phyloP scores from a whole-genome alignment of 2,888 invertebrate genomes.

The Eupeodes latifasciatus region DNA sequence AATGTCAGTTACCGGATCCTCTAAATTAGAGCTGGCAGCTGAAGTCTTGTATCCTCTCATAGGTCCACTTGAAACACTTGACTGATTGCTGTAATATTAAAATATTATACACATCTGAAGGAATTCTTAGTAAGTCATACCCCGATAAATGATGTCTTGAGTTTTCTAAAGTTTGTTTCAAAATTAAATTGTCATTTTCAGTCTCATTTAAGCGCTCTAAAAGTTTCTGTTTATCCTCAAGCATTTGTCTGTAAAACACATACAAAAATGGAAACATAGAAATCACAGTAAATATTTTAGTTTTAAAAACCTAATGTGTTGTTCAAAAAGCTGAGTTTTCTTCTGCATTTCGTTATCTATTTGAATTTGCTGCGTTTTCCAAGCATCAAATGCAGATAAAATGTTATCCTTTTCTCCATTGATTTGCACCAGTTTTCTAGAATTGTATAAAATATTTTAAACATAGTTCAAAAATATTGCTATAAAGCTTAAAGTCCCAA shows the following conservation, averaged over 20 bases:
- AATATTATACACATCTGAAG: neutral
- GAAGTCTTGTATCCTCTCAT: constrained; percentile 19
- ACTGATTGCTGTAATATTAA: constrained; percentile 45
- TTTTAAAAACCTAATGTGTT: constrained; percentile 77
- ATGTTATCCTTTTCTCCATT: constrained; percentile 46
- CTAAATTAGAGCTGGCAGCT: neutral
- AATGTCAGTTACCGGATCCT: constrained; percentile 44
- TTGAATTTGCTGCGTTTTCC: constrained; percentile 81
- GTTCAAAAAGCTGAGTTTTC: constrained; percentile 78
- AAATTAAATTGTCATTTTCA: constrained; percentile 76
- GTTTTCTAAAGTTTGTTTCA: constrained; percentile 78
- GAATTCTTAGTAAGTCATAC: neutral
- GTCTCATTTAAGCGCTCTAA: constrained; percentile 70
- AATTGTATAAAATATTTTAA: neutral
- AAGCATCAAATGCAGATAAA: constrained; percentile 68
- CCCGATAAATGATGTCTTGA: neutral
- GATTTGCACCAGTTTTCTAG: constrained; percentile 56
- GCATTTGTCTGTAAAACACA: constrained; percentile 58
- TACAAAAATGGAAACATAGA: neutral
- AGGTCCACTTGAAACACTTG: neutral
- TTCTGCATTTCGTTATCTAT: constrained; percentile 79
- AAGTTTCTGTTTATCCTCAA: constrained; percentile 77
- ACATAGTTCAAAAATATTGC: neutral
- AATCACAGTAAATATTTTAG: neutral
- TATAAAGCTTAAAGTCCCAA: no score